Evolutionary conservation across 2,113 vertebrate genomes (phyloP).

Genomic region (Candoia aspera): DNA sequence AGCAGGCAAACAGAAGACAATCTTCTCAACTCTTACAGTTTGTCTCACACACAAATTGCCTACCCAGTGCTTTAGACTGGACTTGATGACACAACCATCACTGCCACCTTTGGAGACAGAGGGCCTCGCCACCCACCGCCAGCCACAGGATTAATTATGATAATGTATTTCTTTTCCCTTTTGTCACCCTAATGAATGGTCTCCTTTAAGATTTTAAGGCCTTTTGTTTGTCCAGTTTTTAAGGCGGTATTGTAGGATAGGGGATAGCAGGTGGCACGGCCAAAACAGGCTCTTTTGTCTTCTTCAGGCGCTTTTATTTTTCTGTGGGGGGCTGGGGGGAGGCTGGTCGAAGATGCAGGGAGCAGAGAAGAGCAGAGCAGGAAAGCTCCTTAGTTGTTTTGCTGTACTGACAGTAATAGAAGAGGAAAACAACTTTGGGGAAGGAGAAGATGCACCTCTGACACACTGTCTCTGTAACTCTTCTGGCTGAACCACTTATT

Average conservation of each 20-base stretch:
- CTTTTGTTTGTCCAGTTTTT: constrained; percentile 89
- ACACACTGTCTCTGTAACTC: background rate
- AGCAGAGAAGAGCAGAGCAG: constrained; percentile 53
- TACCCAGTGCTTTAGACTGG: constrained; percentile 64
- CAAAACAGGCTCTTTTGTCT: constrained; percentile 83
- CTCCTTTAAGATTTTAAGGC: constrained; percentile 88
- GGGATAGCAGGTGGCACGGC: constrained; percentile 88
- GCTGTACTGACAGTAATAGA: background rate
- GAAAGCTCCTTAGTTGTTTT: constrained; percentile 5
- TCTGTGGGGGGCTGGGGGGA: constrained; percentile 38
- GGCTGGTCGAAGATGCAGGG: constrained; percentile 32
- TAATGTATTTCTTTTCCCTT: constrained; percentile 93
- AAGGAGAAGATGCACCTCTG: background rate
- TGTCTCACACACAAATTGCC: background rate
- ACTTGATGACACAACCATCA: constrained; percentile 68
- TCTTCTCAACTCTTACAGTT: background rate
- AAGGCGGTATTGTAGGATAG: constrained; percentile 84
- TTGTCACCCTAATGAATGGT: constrained; percentile 93
- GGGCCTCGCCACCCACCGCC: constrained; percentile 88
- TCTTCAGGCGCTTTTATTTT: constrained; percentile 66
- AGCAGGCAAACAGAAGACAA: background rate
- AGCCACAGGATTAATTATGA: constrained; percentile 91
- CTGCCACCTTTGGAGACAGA: constrained; percentile 71
- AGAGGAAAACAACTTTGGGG: background rate
- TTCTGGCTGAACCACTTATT: background rate